Base-by-base conservation (phyloP, 2,888 invertebrate genomes). In the Tenthredo livida region DNA sequence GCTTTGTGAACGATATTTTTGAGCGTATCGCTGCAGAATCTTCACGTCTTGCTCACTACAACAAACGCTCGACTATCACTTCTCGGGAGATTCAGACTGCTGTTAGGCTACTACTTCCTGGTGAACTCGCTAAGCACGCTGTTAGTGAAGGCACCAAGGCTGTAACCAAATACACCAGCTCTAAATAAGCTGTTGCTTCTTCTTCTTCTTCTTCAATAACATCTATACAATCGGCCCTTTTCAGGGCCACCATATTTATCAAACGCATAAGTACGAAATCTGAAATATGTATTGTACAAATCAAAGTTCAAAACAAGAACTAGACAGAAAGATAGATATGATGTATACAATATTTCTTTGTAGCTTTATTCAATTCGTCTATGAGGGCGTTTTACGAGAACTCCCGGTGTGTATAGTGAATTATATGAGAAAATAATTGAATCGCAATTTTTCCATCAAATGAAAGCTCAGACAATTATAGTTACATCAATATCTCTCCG, bases 111-210 rank as follows among this genome's bases (percentile, higher is more conserved):
- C 89, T 97, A 0, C 92, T 97, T 5, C 97, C 97, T 0, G 96
- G 96, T 7, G 97, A 97, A 90, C 91, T 97, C 85, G 96, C 96
- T 0, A 96, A 96, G 86, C 97, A 97, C 91, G 96, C 97, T 0
- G 95, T 96, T 80, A 94, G 94, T 50, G 96, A 97, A 92, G 96
- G 95, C 0, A 95, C 95, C 17, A 97, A 96, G 89, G 96, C 96
- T 86, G 94, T 92, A 88, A 95, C 91, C 92, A 95, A 95, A 88
- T 95, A 95, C 91, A 95, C 94, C 86, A 93, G 93, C 89, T 93
- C 93, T 47, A 93, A 93, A 90, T 92, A 89, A 91, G 83, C 67
- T 25, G 83, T 21, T 75, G 75, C 47, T 10, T 17, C 47, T 37
- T 40, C 47, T 10, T 17, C 47, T 37, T 40, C 21, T 17, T 61